Percentiles rank a stretch among this genome's conserved stretches.
Evolutionary conservation across 2,113 vertebrate genomes (phyloP).

Genomic region (Lamprotornis superbus): DNA sequence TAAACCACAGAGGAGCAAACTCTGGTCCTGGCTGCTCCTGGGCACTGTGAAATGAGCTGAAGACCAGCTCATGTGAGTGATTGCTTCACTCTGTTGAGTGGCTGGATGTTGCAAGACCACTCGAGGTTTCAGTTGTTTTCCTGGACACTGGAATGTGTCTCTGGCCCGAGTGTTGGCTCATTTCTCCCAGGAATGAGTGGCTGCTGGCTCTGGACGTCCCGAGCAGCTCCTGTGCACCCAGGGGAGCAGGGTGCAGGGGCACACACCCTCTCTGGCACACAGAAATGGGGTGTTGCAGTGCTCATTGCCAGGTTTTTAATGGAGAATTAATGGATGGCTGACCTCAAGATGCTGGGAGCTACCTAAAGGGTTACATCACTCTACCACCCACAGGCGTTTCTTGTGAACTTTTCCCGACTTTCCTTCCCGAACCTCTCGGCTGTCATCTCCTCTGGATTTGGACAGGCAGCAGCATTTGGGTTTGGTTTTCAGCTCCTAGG

Average conservation of each 20-base stretch:
- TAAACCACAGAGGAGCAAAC: background rate
- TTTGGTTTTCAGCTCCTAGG: background rate
- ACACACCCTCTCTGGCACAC: background rate
- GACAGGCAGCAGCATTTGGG: constrained; percentile 10
- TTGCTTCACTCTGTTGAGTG: constrained; percentile 13
- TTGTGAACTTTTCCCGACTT: constrained; percentile 41
- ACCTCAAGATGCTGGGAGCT: constrained; percentile 6
- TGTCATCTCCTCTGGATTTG: constrained; percentile 23
- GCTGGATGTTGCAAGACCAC: constrained; percentile 34
- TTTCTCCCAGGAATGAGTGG: background rate
- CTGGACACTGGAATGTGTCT: background rate
- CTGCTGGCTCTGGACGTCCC: background rate
- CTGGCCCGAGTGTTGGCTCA: background rate
- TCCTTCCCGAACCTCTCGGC: background rate
- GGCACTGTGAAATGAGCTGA: background rate
- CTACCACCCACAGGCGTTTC: background rate
- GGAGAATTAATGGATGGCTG: constrained; percentile 12
- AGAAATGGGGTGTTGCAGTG: background rate
- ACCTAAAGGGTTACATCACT: constrained; percentile 45
- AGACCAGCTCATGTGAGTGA: background rate
- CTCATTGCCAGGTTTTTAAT: constrained; percentile 31
- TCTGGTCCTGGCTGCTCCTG: background rate
- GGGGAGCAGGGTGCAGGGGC: background rate
- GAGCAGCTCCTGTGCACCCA: background rate
- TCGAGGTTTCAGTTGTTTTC: constrained; percentile 31